A percentile compares a stretch with the other conserved stretches of the same genome.
Evolutionary conservation across 2,797 vertebrate species (phyloP).

Genomic region (Corythornis leucogaster): DNA sequence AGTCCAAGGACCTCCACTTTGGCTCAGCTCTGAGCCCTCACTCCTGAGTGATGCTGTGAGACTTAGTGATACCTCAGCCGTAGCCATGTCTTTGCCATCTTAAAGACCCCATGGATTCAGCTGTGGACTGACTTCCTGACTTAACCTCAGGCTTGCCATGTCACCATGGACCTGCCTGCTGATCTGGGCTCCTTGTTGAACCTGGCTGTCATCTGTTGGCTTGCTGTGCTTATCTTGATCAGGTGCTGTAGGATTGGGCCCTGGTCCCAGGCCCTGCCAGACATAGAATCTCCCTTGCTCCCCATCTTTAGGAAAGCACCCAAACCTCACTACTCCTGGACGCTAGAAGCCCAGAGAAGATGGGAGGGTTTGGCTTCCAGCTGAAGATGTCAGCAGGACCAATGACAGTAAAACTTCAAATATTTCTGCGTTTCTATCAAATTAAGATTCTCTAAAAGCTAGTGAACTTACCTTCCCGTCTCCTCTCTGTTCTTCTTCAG

Average conservation of each 20-base stretch:
- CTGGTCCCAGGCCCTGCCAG: not conserved
- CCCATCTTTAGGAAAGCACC: not conserved
- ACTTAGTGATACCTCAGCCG: not conserved
- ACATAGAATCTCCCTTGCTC: not conserved
- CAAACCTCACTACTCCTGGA: not conserved
- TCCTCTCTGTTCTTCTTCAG: not conserved
- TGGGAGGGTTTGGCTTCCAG: not conserved
- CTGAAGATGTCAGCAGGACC: not conserved
- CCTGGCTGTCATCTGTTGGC: not conserved
- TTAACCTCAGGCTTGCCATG: not conserved
- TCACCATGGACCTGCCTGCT: not conserved
- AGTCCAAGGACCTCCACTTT: not conserved
- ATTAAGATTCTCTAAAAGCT: not conserved
- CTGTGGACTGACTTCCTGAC: not conserved
- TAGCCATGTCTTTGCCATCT: not conserved
- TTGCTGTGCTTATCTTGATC: not conserved
- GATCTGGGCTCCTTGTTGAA: not conserved
- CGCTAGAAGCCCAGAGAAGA: not conserved
- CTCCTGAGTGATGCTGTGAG: not conserved
- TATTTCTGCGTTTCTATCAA: not conserved
- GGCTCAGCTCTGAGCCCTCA: not conserved
- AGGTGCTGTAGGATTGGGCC: accelerated
- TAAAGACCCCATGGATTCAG: not conserved
- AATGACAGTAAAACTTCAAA: not conserved
- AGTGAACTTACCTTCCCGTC: not conserved